phyloP scores from a whole-genome alignment of 2,888 invertebrate species.

The Aleiodes testaceus region DNA sequence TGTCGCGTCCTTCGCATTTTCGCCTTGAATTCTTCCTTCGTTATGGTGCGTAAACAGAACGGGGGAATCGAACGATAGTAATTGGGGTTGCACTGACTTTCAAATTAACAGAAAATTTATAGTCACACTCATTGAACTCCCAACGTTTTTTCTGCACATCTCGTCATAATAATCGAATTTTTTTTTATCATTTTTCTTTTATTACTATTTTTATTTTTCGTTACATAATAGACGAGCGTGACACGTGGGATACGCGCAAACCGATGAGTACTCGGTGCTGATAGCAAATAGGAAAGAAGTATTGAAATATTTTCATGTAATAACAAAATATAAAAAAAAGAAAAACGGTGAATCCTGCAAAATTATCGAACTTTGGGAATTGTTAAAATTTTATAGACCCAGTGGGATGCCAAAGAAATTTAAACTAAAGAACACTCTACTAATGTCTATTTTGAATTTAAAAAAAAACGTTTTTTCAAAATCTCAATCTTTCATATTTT shows the following conservation, averaged over 20 bases:
- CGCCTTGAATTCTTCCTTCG: conserved; percentile 6
- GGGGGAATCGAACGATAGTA: neutral
- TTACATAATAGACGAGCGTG: conserved; percentile 50
- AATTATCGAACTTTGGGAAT: too few species aligned
- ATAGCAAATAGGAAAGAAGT: conserved; percentile 24
- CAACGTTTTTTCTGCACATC: neutral
- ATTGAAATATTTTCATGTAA: conserved; percentile 4
- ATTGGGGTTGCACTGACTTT: neutral
- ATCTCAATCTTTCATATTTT: too few species aligned
- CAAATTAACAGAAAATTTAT: neutral
- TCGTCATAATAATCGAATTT: conserved; percentile 32
- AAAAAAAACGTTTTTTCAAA: too few species aligned
- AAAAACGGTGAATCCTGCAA: neutral
- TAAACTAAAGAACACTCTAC: too few species aligned
- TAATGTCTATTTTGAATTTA: too few species aligned
- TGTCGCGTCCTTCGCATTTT: conserved; percentile 38
- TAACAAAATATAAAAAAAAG: neutral
- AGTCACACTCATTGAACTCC: neutral
- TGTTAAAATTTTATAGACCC: too few species aligned
- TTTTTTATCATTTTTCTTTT: conserved; percentile 22
- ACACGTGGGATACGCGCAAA: conserved; percentile 49
- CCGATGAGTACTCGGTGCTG: conserved; percentile 36
- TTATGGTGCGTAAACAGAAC: neutral
- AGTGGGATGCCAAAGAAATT: too few species aligned
- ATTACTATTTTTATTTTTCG: neutral